These are phyloP conservation scores for Aegithalos caudatus DNA, from an alignment of 2,113 vertebrate genomes.

Conservation along the genomic window DNA sequence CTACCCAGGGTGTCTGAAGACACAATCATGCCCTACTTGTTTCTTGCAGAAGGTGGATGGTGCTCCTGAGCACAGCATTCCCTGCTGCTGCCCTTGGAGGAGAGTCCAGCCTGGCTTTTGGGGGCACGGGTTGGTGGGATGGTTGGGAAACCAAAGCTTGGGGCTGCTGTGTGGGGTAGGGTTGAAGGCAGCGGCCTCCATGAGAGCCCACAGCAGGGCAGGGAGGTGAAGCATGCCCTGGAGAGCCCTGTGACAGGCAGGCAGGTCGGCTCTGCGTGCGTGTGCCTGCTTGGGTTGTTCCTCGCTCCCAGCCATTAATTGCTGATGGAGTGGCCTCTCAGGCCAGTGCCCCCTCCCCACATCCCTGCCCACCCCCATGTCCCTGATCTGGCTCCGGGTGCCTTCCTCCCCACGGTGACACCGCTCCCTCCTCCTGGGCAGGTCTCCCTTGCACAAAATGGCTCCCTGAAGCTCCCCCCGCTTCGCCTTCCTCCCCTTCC, in stretches of 20 bases:
- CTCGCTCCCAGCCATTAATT: background rate
- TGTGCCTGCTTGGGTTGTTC: background rate
- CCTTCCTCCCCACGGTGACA: background rate
- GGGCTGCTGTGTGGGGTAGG: background rate
- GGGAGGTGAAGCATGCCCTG: background rate
- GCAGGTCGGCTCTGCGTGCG: background rate
- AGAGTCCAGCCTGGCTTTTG: fast-evolving
- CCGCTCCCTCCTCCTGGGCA: background rate
- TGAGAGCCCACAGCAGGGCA: background rate
- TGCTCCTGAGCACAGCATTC: fast-evolving
- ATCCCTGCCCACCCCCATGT: fast-evolving
- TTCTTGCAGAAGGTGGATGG: background rate
- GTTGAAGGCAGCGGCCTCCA: background rate
- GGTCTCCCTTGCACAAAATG: conserved; percentile 17
- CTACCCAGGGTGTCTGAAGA: background rate
- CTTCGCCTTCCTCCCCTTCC: background rate
- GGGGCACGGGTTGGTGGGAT: too few relatives aligned
- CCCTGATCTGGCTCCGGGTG: background rate
- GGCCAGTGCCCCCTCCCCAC: background rate
- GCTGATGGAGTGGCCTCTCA: background rate
- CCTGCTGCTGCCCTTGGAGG: background rate
- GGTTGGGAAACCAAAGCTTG: background rate
- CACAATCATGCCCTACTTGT: fast-evolving
- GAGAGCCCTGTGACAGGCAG: background rate
- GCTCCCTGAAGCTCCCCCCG: background rate